Evolutionary conservation across 2,113 vertebrate species (phyloP), one percentile per base, ranked within the genome.

Genomic region (Pangasianodon gigas): DNA sequence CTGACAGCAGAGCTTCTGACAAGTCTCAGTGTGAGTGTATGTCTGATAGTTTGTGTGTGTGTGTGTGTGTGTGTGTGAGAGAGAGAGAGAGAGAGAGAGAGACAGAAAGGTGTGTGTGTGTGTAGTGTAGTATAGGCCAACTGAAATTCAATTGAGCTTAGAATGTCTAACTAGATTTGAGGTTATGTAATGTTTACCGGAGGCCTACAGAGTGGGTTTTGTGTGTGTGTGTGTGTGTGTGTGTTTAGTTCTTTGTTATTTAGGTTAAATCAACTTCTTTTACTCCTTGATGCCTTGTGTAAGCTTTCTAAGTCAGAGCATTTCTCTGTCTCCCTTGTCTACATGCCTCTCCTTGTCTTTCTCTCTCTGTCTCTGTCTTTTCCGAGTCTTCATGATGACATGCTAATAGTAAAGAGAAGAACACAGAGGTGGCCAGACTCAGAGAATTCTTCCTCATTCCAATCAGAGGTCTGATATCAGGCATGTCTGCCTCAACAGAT

Each of bases 141-240:
- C 62, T 51, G 46, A 51, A 89, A 87, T 92, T 77, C 89, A 95
- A 94, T 93, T 93, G 91, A 94, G 92, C 92, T 85, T 91, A 91
- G 91, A 94, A 94, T 93, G 94, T 93, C 93, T 94, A 95, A 95
- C 95, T 94, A 93, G 94, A 95, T 95, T 94, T 92, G 93, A 94
- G 95, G 95, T 95, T 95, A 95, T 94, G 95, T 95, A 95, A 95
- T 94, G 91, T 92, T 92, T 93, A 94, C 94, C 92, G 91, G 90
- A 93, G 92, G 91, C 93, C 93, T 88, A 88, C 91, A 92, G 92
- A 92, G 93, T 41, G 41, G 51, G 81, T 52, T 62, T 58, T 90
- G 89, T 87, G 84, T 82, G 56, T 89, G 87, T 71, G 87, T 69
- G 60, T 83, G 60, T 82, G 80, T 84, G 62, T 46, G 80, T 74